A percentile compares a stretch with the other conserved stretches of the same genome.
These are phyloP conservation scores for Myiagra hebetior DNA, from an alignment of 2,113 vertebrate species.

Conservation along the genomic window DNA sequence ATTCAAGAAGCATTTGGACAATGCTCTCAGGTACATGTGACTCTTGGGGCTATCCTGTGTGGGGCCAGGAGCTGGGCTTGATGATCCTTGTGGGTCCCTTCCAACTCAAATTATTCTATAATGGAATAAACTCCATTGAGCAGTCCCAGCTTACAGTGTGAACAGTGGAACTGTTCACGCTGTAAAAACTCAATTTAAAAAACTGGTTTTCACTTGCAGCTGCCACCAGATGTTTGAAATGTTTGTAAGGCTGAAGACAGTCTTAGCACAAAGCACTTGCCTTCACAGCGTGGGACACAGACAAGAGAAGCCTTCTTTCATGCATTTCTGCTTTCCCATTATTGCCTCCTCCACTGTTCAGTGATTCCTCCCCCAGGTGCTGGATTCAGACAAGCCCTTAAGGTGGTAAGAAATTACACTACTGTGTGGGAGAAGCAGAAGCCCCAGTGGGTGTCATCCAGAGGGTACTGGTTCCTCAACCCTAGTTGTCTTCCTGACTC, in stretches of 20 bases:
- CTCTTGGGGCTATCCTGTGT: neutral
- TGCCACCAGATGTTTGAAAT: neutral
- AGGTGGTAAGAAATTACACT: neutral
- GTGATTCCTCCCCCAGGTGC: neutral
- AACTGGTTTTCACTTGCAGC: neutral
- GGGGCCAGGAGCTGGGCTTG: neutral
- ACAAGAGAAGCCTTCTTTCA: neutral
- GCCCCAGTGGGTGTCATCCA: neutral
- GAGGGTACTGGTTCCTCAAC: neutral
- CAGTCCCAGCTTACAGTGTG: neutral
- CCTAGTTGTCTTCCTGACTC: neutral
- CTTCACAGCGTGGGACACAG: neutral
- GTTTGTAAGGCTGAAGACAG: neutral
- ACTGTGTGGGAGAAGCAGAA: neutral
- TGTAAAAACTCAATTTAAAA: neutral
- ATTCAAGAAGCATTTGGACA: neutral
- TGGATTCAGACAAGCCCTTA: neutral
- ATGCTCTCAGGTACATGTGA: neutral
- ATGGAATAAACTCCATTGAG: neutral
- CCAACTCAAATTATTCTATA: neutral
- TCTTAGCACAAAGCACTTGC: neutral
- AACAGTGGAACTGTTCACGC: neutral
- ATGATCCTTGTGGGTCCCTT: neutral
- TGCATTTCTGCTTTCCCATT: neutral
- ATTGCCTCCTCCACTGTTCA: neutral